Evolutionary conservation across 2,797 vertebrate genomes (phyloP), one percentile per base, ranked within the genome.

Genomic region (Bufotes viridis): DNA sequence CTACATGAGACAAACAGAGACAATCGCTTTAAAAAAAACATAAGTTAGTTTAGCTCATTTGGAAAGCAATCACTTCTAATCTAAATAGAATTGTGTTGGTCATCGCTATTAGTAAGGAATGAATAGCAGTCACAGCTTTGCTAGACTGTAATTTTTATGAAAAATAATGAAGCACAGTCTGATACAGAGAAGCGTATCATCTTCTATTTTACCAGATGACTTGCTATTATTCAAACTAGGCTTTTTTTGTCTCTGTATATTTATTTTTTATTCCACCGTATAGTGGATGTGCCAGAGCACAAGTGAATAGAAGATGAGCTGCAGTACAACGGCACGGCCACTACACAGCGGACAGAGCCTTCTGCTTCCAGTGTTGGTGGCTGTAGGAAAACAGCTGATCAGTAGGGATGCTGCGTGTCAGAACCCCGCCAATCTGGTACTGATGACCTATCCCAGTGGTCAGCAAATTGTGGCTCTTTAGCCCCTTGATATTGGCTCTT

Each of bases 71-170:
- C 51, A 78, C 24, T 57, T 57, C 3, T 42, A 15, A 60, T 79
- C 55, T 17, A 55, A 81, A 22, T 34, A 65, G 29, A 63, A 58
- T 49, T 20, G 57, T 58, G 26, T 22, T 9, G 17, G 24, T 80
- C 24, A 29, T 60, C 15, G 18, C 55, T 58, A 80, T 61, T 60
- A 76, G 53, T 75, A 80, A 60, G 55, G 13, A 78, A 80, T 61
- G 26, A 34, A 60, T 80, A 80, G 78, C 78, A 29, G 78, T 80
- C 78, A 61, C 3, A 60, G n/a, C 57, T 61, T 80, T 80, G 24
- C 78, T 60, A 80, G 24, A 60, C 24, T 80, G 53, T 17, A 61
- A 80, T 80, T 80, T 29, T 57, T 20, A 20, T 18, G 12, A 51
- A 51, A 51, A 76, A 76, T 53, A 76, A 76, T n/a, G 17, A 22